Evolutionary conservation across 2,797 vertebrate genomes (phyloP), one percentile per base, ranked within the genome.

Genomic region (Garrulus glandarius): DNA sequence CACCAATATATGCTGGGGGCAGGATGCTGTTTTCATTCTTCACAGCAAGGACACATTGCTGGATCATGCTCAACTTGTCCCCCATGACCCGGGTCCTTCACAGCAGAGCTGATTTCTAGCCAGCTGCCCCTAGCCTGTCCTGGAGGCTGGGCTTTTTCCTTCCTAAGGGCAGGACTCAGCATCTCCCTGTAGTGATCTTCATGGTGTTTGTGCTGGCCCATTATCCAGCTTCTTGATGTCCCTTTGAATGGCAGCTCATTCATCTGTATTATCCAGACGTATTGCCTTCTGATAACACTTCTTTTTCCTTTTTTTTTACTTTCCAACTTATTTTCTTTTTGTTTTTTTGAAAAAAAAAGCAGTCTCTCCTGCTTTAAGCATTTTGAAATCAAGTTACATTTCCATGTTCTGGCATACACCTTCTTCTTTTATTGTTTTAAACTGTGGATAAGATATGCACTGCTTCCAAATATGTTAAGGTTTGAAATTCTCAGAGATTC

Each of bases 401-500:
- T 70, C 10, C 34, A 24, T 43, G 11, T 55, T 91, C 46, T 85
- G 47, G 23, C 19, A 49, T 23, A 20, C 1, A 11, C 11, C 63
- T 77, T 65, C 15, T 63, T 64, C 27, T 43, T 36, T 41, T 53
- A 41, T 32, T 82, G 32, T 50, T 88, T 87, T 82, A 63, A 64
- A 18, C 4, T 15, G 12, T 2, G 23, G 21, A 63, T 79, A 65
- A 86, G 20, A 56, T 46, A 72, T 36, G 8, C 15, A 52, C 17
- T 32, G 21, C 2, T 46, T 88, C 29, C 59, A 94, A 86, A 86
- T 44, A 78, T n/a, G 13, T 72, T 71, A 83, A 87, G 18, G 50
- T 70, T 87, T 83, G 39, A 90, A 94, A 83, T 92, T 94, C 32
- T 90, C 49, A 6, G 17, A 91, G 50, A 85, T 84, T 93, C 70